Conservation (phyloP, 2,113 vertebrate genomes). For the Tachysurus fulvidraco region DNA sequence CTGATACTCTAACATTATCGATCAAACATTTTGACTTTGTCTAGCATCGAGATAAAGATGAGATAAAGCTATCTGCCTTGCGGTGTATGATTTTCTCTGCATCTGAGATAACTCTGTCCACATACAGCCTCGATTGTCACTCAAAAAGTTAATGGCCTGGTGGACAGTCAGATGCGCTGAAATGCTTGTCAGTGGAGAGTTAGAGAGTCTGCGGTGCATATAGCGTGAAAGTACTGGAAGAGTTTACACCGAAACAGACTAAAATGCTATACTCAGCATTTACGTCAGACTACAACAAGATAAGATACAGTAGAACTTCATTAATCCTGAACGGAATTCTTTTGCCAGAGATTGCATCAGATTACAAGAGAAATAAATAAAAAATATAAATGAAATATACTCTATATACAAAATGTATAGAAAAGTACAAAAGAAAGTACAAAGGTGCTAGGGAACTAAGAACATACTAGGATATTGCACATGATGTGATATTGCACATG, state of each 20-base stretch:
- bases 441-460: too few relatives aligned
- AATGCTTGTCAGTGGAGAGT: background rate
- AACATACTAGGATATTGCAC: too few relatives aligned
- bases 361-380: too few relatives aligned
- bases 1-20: conserved; percentile 35
- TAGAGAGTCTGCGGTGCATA: background rate
- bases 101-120: conserved; percentile 29
- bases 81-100: conserved; percentile 26
- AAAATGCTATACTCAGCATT: background rate
- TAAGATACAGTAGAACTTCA: background rate
- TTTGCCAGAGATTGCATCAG: too few relatives aligned
- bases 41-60: conserved; percentile 22
- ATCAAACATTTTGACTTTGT: conserved; percentile 50
- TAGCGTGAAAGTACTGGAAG: background rate
- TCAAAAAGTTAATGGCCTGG: conserved; percentile 41
- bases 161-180: conserved; percentile 18
- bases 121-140: conserved; percentile 29
- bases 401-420: too few relatives aligned
- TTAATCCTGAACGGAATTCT: too few relatives aligned
- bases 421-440: too few relatives aligned
- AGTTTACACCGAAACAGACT: background rate
- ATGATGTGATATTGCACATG: too few relatives aligned
- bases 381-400: too few relatives aligned
- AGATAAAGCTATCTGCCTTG: conserved; percentile 33
- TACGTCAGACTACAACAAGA: background rate